Evolutionary conservation across 1,140 invertebrate genomes (phyloP).

Genomic region (Drosophila malerkotliana): DNA sequence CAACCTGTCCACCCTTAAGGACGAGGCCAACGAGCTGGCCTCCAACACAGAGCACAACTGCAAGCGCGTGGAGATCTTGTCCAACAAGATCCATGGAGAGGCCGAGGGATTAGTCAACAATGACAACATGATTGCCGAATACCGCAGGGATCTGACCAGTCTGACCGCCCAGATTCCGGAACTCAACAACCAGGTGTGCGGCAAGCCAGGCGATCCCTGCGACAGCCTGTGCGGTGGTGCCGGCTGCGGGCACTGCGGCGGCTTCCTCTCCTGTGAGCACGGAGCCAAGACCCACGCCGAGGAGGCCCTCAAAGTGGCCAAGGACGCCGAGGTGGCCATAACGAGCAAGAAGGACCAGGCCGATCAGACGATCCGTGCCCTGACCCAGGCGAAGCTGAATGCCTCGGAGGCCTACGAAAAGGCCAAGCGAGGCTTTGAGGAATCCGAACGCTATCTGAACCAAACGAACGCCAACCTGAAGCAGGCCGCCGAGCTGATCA

Average conservation of each 20-base stretch:
- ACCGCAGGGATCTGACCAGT: conserved; percentile 88
- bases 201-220: conserved; percentile 93
- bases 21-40: conserved; percentile 88
- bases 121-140: conserved; percentile 87
- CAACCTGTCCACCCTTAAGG: conserved; percentile 85
- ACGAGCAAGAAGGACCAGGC: conserved; percentile 92
- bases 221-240: conserved; percentile 96
- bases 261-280: conserved; percentile 91
- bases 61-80: conserved; percentile 91
- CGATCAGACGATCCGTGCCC: conserved; percentile 85
- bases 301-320: conserved; percentile 92
- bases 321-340: conserved; percentile 92
- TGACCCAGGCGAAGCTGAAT: conserved; percentile 86
- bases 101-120: conserved; percentile 90
- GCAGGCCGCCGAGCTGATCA: conserved; percentile 86
- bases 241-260: conserved; percentile 95
- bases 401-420: conserved; percentile 85
- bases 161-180: conserved; percentile 91
- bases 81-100: conserved; percentile 88
- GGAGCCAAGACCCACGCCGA: conserved; percentile 95
- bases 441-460: conserved; percentile 84
- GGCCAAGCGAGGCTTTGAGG: conserved; percentile 84
- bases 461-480: conserved; percentile 85
- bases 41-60: conserved; percentile 92
- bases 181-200: conserved; percentile 96